Evolutionary conservation across 92 coral and sea anemone species (phyloP), one percentile per base, ranked within the genome.

Genomic region (Micromussa lordhowensis): DNA sequence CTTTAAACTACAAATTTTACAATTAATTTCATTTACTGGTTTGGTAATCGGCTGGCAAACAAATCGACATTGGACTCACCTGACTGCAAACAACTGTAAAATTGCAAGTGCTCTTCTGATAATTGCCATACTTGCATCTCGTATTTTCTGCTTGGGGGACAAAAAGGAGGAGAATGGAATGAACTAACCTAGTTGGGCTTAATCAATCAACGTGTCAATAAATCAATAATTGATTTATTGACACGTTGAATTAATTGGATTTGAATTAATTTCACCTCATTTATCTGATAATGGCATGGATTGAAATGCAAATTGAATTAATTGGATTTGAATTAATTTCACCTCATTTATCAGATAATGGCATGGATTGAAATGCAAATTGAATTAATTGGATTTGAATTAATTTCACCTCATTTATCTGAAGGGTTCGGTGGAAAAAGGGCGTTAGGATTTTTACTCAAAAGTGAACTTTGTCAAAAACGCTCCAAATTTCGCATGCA

Each of bases 21-120:
- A 55, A 55, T 55, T 55, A 5, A 16, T 61, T 63, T 3, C 68
- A 61, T 61, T 17, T 22, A 7, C 68, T 22, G 69, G 29, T 63
- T 71, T 32, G 40, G 14, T 59, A 21, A 77, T 44, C 26, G 22
- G 53, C 17, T 16, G 26, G 28, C 17, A n/a, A 35, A n/a, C 51
- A 44, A 24, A 26, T 10, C 4, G 22, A 35, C 51, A 28, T 16
- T 28, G 22, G 72, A 64, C 92, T 79, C 91, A 97, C 99, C 99
- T 97, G 81, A 97, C 96, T 71, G 99, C 99, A 85, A 97, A 97
- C 77, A 97, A 94, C 95, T 97, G 99, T 80, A 97, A 88, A 77
- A 97, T 96, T 13, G 99, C 96, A 53, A 97, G 92, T 0, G 98
- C 98, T 61, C 96, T 92, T 88, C 94, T 91, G 83, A 97, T 97